Evolutionary conservation across 2,113 vertebrate genomes (phyloP), one percentile per base, ranked within the genome.

Genomic region (Fulica atra): DNA sequence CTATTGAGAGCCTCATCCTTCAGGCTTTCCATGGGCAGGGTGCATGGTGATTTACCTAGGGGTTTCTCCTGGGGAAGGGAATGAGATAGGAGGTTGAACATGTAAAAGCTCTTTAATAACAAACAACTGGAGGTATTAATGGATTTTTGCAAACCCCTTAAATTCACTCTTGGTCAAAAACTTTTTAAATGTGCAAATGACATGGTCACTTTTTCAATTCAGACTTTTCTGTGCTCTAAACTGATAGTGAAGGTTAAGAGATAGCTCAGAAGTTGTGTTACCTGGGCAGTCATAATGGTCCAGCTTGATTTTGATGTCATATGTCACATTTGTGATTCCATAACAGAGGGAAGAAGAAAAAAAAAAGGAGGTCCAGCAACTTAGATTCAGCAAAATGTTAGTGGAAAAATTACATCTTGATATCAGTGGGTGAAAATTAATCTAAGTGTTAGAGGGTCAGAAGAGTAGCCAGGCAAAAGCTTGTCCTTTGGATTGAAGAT

Each of bases 81-180:
- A 15, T 2, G 15, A 65, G 33, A 61, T 51, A 16, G 18, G n/a
- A 87, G 9, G 7, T 3, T 72, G 42, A 82, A 80, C 6, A 3
- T 24, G 2, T 51, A 38, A n/a, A 76, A 86, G 16, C 1, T 66
- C 86, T 31, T 72, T 88, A 63, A 66, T 29, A 79, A 13, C 33
- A 93, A 81, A 36, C 16, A 70, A 11, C 2, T 46, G 40, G 31
- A 73, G 7, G 4, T 40, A 35, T 20, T 56, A 56, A 28, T 33
- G 23, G 29, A 35, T 69, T 91, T 96, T 61, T 70, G 14, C 38
- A 92, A 93, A 28, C 25, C 6, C 11, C n/a, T 91, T 54, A 40
- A 68, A 82, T 72, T 81, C 6, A 28, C 6, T 88, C 73, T 59
- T 76, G 18, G 31, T 66, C 15, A 79, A 18, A 89, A 29, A 81